These are phyloP conservation scores for Tupiocoris notatus DNA, from an alignment of 2,888 invertebrate species.

Conservation along the genomic window DNA sequence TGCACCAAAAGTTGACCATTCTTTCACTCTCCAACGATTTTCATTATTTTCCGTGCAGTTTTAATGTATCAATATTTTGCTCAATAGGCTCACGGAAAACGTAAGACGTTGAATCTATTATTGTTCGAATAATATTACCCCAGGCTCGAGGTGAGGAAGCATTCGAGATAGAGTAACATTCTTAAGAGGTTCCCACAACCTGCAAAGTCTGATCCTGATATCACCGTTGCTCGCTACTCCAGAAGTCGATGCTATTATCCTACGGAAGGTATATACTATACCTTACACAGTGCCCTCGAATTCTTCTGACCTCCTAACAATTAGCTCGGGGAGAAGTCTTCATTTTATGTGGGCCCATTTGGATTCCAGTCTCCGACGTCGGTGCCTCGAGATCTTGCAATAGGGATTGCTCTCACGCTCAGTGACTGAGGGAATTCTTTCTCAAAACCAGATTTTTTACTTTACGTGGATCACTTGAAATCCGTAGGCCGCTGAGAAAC, in stretches of 20 bases:
- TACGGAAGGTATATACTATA: background rate
- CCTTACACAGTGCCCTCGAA: background rate
- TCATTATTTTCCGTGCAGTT: too few species aligned
- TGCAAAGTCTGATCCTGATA: background rate
- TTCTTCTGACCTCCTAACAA: slow-evolving; percentile 17
- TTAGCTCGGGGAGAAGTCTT: slow-evolving; percentile 27
- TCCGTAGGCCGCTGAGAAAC: background rate
- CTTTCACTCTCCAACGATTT: too few species aligned
- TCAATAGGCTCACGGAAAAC: too few species aligned
- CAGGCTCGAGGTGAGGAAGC: too few species aligned
- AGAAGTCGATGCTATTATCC: background rate
- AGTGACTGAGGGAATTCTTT: background rate
- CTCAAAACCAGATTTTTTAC: background rate
- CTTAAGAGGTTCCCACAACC: background rate
- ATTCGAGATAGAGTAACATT: too few species aligned
- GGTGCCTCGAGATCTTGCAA: background rate
- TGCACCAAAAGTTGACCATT: too few species aligned
- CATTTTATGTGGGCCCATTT: background rate
- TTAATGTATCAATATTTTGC: too few species aligned
- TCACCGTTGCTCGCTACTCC: background rate
- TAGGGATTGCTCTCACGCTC: background rate
- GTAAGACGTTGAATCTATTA: too few species aligned
- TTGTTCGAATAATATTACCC: too few species aligned
- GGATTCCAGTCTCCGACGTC: background rate
- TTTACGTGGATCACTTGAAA: background rate